Percentiles rank a stretch among this genome's conserved stretches.
phyloP scores from a whole-genome alignment of 2,797 vertebrate species.

The Pseudocheirus occidentalis region DNA sequence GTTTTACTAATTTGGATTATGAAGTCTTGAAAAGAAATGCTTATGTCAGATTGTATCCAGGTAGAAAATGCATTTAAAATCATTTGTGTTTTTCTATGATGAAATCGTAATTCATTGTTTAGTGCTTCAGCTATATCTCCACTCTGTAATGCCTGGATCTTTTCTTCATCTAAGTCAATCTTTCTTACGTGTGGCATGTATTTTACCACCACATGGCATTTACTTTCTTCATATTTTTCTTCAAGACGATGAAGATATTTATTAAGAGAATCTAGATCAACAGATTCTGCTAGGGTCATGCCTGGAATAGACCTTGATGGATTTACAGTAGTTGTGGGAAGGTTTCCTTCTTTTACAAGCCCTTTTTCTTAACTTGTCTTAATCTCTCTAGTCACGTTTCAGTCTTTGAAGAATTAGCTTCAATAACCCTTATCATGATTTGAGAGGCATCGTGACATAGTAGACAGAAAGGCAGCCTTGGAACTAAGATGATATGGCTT shows the following conservation, averaged over 20 bases:
- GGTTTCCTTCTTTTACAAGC: no score
- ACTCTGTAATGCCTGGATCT: conserved; percentile 72
- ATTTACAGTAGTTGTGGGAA: no score
- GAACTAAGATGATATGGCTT: no score
- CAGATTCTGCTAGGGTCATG: conserved; percentile 82
- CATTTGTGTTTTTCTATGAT: conserved; percentile 80
- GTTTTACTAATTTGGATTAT: conserved; percentile 78
- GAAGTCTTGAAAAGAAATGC: conserved; percentile 80
- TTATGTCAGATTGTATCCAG: conserved; percentile 81
- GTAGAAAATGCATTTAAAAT: conserved; percentile 76
- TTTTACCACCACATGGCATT: conserved; percentile 76
- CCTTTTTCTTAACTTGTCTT: no score
- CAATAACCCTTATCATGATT: no score
- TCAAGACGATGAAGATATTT: conserved; percentile 80
- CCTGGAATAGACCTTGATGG: no score
- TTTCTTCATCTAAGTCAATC: conserved; percentile 81
- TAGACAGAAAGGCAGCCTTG: no score
- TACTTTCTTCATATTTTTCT: conserved; percentile 75
- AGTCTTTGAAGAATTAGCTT: no score
- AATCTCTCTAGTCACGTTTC: no score
- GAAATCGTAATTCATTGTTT: conserved; percentile 80
- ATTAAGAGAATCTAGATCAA: conserved; percentile 81
- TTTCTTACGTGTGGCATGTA: conserved; percentile 83
- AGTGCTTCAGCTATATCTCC: conserved; percentile 79
- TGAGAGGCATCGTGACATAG: no score